A percentile compares a stretch with the other conserved stretches of the same genome.
Evolutionary conservation across 64 coral and sea anemone species (phyloP).

Genomic region (Montipora cactus): DNA sequence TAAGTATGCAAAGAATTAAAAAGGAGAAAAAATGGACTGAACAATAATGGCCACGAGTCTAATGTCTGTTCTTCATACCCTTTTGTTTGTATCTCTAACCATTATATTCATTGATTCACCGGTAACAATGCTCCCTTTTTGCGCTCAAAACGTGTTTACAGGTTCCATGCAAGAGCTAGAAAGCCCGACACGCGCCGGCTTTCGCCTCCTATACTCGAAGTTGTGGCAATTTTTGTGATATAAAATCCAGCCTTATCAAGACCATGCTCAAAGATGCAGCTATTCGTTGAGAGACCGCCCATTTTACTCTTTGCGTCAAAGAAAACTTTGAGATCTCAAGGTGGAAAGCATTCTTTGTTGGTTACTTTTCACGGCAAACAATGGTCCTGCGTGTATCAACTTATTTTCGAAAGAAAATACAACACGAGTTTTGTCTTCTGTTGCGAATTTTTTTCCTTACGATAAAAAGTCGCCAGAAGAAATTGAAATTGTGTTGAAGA

Average conservation of each 20-base stretch:
- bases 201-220: neutral
- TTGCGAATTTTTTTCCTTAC: neutral
- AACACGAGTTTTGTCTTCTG: too few species aligned
- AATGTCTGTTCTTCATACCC: constrained; percentile 7
- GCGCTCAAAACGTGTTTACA: constrained; percentile 32
- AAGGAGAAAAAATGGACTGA: too few species aligned
- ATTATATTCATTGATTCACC: constrained; percentile 23
- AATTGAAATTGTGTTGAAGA: constrained; percentile 34
- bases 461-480: constrained; percentile 5
- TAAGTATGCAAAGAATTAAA: too few species aligned
- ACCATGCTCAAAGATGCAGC: neutral
- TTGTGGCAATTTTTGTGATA: neutral
- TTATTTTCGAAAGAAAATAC: too few species aligned
- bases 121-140: constrained; percentile 29
- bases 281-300: neutral
- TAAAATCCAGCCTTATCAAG: neutral
- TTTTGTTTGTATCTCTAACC: constrained; percentile 17
- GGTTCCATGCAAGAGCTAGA: neutral
- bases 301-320: too few species aligned
- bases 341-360: neutral
- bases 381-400: too few species aligned
- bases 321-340: neutral
- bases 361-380: neutral
- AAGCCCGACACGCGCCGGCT: neutral
- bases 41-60: neutral